phyloP scores from a whole-genome alignment of 2,797 vertebrate species.

The Scleropages formosus region DNA sequence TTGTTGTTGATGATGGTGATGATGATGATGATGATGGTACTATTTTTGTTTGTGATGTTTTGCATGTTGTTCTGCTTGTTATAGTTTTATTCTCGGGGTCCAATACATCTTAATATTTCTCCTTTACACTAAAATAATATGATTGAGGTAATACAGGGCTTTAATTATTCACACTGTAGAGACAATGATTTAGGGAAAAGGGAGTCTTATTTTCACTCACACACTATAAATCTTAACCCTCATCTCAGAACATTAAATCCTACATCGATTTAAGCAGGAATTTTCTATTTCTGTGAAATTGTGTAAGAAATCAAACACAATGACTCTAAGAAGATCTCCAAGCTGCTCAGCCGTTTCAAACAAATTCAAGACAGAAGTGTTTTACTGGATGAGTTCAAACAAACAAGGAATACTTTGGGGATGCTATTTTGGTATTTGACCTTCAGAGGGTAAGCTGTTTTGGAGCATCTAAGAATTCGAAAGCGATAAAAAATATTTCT shows the following conservation, averaged over 20 bases:
- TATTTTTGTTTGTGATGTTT: too few relatives aligned
- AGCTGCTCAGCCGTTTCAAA: too few relatives aligned
- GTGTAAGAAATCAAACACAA: background rate
- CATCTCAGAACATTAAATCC: background rate
- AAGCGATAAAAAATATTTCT: too few relatives aligned
- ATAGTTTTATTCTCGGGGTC: background rate
- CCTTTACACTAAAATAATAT: background rate
- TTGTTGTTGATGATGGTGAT: too few relatives aligned
- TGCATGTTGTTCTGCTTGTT: background rate
- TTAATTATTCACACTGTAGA: slow-evolving; percentile 25
- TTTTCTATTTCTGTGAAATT: background rate
- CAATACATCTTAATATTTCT: slow-evolving; percentile 16
- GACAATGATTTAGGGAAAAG: background rate
- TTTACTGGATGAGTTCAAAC: too few relatives aligned
- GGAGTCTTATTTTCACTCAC: slow-evolving; percentile 16
- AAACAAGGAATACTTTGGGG: too few relatives aligned
- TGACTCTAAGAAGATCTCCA: background rate
- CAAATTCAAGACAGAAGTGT: too few relatives aligned
- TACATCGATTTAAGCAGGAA: background rate
- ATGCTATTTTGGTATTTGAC: too few relatives aligned
- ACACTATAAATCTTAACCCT: slow-evolving; percentile 4
- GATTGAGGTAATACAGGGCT: background rate
- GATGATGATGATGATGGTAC: too few relatives aligned
- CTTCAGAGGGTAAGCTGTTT: too few relatives aligned
- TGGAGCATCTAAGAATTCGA: too few relatives aligned